Percentiles rank a stretch among this genome's conserved stretches.
Conservation (phyloP, 2,113 vertebrate genomes). For the Pungitius pungitius region DNA sequence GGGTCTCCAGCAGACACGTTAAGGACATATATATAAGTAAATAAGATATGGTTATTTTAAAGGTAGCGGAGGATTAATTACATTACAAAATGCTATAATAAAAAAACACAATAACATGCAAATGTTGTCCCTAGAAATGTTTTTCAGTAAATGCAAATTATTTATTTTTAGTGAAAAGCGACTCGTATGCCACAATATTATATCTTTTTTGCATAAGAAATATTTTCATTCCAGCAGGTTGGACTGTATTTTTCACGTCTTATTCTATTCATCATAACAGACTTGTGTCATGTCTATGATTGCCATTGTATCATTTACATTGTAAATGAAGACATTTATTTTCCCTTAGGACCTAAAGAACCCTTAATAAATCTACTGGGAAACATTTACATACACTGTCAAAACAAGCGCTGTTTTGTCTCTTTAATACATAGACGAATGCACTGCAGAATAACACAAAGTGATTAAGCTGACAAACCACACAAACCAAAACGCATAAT, state of each 20-base stretch:
- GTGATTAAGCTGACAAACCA: not conserved
- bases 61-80: slow-evolving; percentile 57
- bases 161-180: slow-evolving; percentile 53
- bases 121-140: slow-evolving; percentile 58
- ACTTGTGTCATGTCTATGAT: slow-evolving; percentile 12
- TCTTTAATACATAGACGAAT: not conserved
- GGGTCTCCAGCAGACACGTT: not conserved
- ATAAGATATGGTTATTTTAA: slow-evolving; percentile 1
- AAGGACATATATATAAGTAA: slow-evolving; percentile 8
- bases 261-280: slow-evolving; percentile 27
- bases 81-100: slow-evolving; percentile 50
- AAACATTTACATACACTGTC: slow-evolving; percentile 21
- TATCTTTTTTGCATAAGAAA: slow-evolving; percentile 32
- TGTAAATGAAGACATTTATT: slow-evolving; percentile 14
- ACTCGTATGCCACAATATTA: slow-evolving; percentile 14
- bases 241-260: not conserved
- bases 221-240: slow-evolving; percentile 27
- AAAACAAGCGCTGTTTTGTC: slow-evolving; percentile 14
- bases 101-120: slow-evolving; percentile 58
- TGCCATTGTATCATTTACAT: slow-evolving; percentile 12
- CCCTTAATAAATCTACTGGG: slow-evolving; percentile 23
- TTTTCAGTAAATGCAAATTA: slow-evolving; percentile 60
- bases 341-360: slow-evolving; percentile 10
- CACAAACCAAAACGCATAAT: not conserved
- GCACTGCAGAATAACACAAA: not conserved